These are phyloP conservation scores for Mongoloraphidia duomilia DNA, from an alignment of 2,888 invertebrate genomes.

Conservation along the genomic window DNA sequence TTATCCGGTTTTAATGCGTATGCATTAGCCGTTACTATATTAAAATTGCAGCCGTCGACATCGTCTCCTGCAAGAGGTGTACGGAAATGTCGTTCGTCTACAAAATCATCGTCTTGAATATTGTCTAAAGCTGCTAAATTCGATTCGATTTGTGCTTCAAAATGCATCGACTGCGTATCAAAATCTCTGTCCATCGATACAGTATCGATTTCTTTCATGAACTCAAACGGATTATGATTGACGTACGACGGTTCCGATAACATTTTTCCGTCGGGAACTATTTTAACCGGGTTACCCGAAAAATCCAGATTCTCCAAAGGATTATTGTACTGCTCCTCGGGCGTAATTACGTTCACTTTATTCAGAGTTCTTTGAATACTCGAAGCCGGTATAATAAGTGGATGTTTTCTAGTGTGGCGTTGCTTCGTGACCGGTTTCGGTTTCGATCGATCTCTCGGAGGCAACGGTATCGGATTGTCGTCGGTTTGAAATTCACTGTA, in stretches of 20 bases:
- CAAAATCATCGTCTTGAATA: conserved; percentile 29
- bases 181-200: conserved; percentile 19
- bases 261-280: conserved; percentile 10
- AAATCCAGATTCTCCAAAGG: conserved; percentile 21
- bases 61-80: background rate
- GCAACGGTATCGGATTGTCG: conserved; percentile 60
- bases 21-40: background rate
- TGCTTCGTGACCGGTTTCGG: conserved; percentile 47
- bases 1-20: background rate
- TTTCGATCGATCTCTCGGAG: conserved; percentile 58
- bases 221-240: conserved; percentile 12
- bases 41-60: background rate
- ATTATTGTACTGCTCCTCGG: conserved; percentile 22
- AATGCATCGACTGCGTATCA: conserved; percentile 32
- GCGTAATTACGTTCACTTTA: conserved; percentile 36
- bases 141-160: conserved; percentile 46
- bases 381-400: conserved; percentile 57
- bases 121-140: conserved; percentile 45
- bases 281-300: conserved; percentile 18
- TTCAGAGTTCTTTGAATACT: conserved; percentile 46
- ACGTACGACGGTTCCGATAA: conserved; percentile 12
- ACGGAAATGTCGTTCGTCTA: background rate
- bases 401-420: conserved; percentile 67
- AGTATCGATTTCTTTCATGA: conserved; percentile 3
- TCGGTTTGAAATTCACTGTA: conserved; percentile 15